Conservation (phyloP, 2,113 vertebrate genomes). For the Chiloscyllium plagiosum region DNA sequence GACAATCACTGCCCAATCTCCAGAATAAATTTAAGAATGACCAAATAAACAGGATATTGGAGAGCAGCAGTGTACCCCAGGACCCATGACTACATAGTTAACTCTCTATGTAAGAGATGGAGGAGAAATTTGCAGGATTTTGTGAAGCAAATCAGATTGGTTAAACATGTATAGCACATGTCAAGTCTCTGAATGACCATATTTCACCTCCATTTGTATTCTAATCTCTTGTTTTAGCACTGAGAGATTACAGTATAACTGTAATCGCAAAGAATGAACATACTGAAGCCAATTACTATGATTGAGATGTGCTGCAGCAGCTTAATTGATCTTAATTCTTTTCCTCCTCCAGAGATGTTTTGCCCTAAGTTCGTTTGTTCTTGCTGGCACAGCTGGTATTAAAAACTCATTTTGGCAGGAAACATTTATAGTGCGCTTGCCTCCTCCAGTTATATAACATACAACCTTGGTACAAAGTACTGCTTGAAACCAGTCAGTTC, state of each 20-base stretch:
- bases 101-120: background rate
- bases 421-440: background rate
- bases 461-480: background rate
- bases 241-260: background rate
- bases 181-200: background rate
- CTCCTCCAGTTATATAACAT: background rate
- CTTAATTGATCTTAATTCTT: background rate
- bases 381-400: background rate
- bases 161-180: background rate
- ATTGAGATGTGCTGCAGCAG: background rate
- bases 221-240: background rate
- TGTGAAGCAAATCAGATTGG: background rate
- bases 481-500: too few relatives aligned
- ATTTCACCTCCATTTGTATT: background rate
- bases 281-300: background rate
- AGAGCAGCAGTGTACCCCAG: background rate
- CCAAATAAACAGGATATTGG: background rate
- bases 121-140: background rate
- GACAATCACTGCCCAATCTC: background rate
- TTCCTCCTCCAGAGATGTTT: background rate
- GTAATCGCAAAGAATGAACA: background rate
- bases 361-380: background rate
- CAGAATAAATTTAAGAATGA: background rate
- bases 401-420: background rate
- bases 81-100: background rate